Evolutionary conservation across 2,888 invertebrate genomes (phyloP).

Genomic region (Amblyteles armatorius): DNA sequence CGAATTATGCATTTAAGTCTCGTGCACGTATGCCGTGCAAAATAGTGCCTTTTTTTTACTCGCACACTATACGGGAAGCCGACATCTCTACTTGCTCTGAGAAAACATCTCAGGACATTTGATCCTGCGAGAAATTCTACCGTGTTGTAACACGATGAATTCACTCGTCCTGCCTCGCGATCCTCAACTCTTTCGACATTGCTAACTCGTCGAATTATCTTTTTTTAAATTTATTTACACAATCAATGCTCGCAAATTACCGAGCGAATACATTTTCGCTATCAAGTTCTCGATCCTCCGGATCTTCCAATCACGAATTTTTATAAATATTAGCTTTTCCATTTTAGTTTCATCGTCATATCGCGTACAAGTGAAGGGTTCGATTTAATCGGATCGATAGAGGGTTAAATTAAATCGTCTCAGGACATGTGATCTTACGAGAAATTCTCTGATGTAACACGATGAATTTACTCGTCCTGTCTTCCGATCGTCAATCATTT

Average conservation of each 20-base stretch:
- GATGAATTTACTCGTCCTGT: no score
- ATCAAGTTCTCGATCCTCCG: no score
- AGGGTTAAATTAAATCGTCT: no score
- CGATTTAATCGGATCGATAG: background rate
- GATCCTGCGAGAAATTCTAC: constrained; percentile 42
- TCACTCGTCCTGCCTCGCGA: background rate
- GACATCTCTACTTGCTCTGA: background rate
- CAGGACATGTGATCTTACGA: no score
- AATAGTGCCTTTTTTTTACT: constrained; percentile 21
- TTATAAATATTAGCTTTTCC: no score
- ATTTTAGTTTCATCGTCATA: no score
- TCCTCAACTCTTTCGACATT: background rate
- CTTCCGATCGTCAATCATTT: no score
- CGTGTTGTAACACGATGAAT: constrained; percentile 5
- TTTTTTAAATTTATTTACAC: background rate
- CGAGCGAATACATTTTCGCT: no score
- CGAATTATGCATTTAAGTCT: constrained; percentile 73
- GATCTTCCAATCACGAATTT: no score
- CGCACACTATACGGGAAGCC: background rate
- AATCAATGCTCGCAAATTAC: no score
- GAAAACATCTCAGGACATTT: constrained; percentile 29
- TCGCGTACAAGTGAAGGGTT: no score
- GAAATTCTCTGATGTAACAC: no score
- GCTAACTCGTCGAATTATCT: background rate
- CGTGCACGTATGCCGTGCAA: constrained; percentile 20